These are phyloP conservation scores for Megaceryle torquata DNA, from an alignment of 2,113 vertebrate genomes.

Conservation along the genomic window DNA sequence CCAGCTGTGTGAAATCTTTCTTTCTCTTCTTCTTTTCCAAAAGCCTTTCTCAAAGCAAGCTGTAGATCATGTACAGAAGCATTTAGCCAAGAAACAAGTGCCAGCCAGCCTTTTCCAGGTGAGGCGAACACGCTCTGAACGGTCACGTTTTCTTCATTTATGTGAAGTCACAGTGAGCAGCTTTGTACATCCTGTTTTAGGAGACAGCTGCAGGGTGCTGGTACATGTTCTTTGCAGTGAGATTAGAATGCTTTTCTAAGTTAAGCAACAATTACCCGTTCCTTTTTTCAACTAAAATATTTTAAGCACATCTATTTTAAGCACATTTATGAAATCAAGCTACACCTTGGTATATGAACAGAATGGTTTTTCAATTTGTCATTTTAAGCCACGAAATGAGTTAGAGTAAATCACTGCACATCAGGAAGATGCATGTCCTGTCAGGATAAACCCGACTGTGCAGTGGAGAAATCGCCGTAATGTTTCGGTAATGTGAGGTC, in stretches of 20 bases:
- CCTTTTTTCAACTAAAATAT: neutral
- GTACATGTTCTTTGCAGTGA: neutral
- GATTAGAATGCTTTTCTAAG: neutral
- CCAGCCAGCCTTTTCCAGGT: conserved; percentile 94
- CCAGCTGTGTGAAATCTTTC: neutral
- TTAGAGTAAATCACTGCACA: neutral
- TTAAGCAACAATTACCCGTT: neutral
- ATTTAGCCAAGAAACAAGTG: conserved; percentile 91
- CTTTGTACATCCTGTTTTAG: neutral
- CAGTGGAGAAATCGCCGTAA: neutral
- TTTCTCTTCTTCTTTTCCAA: neutral
- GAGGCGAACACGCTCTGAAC: conserved; percentile 11
- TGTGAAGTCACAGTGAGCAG: neutral
- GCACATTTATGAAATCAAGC: neutral
- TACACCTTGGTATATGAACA: neutral
- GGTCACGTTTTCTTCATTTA: neutral
- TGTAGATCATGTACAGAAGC: conserved; percentile 94
- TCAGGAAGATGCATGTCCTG: neutral
- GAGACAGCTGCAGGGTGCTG: neutral
- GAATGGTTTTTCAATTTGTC: neutral
- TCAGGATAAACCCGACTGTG: neutral
- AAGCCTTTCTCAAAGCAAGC: conserved; percentile 95
- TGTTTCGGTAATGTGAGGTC: neutral
- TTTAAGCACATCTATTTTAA: neutral
- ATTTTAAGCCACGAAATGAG: neutral